phyloP scores from a whole-genome alignment of 2,797 vertebrate genomes.

The Microhierax caerulescens region DNA sequence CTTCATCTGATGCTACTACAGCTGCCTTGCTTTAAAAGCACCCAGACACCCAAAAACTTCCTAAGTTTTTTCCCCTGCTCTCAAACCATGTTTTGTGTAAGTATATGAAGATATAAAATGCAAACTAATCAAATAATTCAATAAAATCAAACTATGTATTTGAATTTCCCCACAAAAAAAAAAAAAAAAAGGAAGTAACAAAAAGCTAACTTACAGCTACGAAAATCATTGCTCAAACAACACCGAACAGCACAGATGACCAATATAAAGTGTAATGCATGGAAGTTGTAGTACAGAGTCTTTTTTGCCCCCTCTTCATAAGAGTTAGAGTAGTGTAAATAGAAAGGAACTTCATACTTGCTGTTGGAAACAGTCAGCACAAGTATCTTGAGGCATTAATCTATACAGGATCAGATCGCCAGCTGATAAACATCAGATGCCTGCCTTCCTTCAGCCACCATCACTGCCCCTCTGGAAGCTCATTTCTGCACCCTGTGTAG shows the following conservation, averaged over 20 bases:
- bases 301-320: not conserved
- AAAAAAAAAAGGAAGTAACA: not conserved
- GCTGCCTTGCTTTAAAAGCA: not conserved
- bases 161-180: not conserved
- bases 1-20: not conserved
- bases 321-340: not conserved
- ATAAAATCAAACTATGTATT: not conserved
- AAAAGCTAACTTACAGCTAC: not conserved
- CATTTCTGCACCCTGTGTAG: not conserved
- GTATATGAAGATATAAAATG: not conserved
- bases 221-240: not conserved
- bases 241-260: not conserved
- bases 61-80: not conserved
- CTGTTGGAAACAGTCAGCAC: not conserved
- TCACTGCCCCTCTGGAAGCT: not conserved
- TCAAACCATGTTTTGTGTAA: not conserved
- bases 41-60: not conserved
- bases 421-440: not conserved
- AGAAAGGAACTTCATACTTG: not conserved
- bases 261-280: not conserved
- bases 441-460: not conserved
- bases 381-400: not conserved
- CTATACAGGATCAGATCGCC: not conserved
- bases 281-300: not conserved
- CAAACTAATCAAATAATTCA: not conserved